Percentiles rank a stretch among this genome's conserved stretches.
Evolutionary conservation across 2,113 vertebrate genomes (phyloP).

Genomic region (Ceyx cyanopectus): DNA sequence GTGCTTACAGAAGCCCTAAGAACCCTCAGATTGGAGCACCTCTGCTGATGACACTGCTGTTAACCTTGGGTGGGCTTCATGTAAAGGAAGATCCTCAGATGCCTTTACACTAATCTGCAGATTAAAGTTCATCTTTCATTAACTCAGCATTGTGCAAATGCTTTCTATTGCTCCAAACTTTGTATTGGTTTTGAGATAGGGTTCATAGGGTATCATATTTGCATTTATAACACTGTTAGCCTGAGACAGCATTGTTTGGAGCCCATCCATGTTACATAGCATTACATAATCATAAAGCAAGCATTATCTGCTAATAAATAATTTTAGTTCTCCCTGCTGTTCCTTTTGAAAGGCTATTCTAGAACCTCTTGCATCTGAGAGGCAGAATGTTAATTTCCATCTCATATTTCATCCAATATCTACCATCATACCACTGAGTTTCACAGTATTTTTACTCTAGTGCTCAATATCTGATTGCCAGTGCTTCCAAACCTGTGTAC

Average conservation of each 20-base stretch:
- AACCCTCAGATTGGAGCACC: neutral
- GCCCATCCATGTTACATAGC: neutral
- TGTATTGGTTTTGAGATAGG: neutral
- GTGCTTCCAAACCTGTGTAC: neutral
- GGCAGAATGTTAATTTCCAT: neutral
- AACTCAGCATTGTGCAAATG: neutral
- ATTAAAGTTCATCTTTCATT: neutral
- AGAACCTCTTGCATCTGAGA: neutral
- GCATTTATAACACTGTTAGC: neutral
- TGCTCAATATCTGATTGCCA: neutral
- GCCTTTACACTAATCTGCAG: neutral
- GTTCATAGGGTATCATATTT: neutral
- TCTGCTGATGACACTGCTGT: neutral
- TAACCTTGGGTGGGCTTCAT: rapidly evolving
- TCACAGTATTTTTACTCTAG: neutral
- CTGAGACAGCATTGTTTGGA: neutral
- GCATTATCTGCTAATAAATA: neutral
- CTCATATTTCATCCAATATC: neutral
- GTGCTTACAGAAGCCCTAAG: neutral
- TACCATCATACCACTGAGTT: neutral
- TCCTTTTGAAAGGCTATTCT: neutral
- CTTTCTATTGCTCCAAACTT: neutral
- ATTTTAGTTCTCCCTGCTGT: neutral
- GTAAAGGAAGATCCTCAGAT: neutral
- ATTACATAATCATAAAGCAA: neutral